Conservation (phyloP, 2,797 vertebrate genomes). For the Delichon dasypus region DNA sequence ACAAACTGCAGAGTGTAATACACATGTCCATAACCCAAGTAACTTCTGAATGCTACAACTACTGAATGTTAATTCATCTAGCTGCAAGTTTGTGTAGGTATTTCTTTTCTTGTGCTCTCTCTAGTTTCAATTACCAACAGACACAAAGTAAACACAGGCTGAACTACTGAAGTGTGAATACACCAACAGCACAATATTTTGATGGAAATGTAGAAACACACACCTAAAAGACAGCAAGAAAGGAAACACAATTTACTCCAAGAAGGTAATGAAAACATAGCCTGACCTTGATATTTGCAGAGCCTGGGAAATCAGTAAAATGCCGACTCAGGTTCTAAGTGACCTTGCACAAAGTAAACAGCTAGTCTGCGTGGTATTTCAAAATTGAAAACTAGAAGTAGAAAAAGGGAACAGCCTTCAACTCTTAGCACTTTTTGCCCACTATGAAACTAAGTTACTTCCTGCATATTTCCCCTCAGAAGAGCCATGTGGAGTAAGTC, state of each 20-base stretch:
- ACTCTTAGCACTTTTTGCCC: conserved; percentile 21
- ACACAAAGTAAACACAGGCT: neutral
- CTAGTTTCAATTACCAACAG: neutral
- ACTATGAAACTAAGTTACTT: conserved; percentile 56
- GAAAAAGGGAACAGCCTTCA: conserved; percentile 54
- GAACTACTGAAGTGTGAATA: neutral
- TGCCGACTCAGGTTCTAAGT: conserved; percentile 45
- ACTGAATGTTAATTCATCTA: neutral
- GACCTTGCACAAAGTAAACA: conserved; percentile 66
- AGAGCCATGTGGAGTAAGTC: neutral
- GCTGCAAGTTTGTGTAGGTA: neutral
- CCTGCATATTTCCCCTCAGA: conserved; percentile 26
- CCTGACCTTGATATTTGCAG: conserved; percentile 51
- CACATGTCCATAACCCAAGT: neutral
- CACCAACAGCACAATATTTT: neutral
- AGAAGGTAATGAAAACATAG: conserved; percentile 27
- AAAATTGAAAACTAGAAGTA: conserved; percentile 62
- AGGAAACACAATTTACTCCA: conserved; percentile 8
- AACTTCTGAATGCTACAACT: neutral
- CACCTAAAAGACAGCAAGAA: neutral
- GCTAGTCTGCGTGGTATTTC: conserved; percentile 16
- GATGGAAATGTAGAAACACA: neutral
- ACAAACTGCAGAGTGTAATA: neutral
- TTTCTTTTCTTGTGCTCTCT: neutral
- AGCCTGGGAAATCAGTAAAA: conserved; percentile 60